Evolutionary conservation across 92 coral and sea anemone species (phyloP).

Genomic region (Epizoanthus scotinus): DNA sequence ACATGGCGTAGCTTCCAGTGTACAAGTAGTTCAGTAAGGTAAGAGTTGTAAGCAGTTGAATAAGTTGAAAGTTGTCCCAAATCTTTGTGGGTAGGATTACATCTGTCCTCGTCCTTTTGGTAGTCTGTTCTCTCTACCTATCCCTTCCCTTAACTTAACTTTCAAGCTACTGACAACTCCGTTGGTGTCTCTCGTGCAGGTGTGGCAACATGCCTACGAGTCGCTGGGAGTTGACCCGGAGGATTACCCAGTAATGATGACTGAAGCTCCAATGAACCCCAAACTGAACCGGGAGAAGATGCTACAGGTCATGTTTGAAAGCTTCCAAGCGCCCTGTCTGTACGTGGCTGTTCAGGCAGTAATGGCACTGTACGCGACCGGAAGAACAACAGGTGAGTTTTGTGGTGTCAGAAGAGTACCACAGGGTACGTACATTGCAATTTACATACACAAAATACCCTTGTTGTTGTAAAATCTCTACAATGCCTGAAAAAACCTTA

Average conservation of each 20-base stretch:
- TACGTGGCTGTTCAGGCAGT: conserved; percentile 97
- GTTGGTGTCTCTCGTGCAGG: conserved; percentile 42
- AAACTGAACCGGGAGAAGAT: conserved; percentile 89
- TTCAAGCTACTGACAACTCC: too few relatives aligned
- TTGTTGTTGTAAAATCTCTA: too few relatives aligned
- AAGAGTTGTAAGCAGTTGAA: too few relatives aligned
- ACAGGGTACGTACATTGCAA: too few relatives aligned
- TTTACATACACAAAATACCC: too few relatives aligned
- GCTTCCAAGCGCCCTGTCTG: conserved; percentile 89
- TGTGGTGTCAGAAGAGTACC: not conserved
- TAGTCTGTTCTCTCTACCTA: not conserved
- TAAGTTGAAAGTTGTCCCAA: too few relatives aligned
- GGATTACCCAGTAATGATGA: conserved; percentile 85
- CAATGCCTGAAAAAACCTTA: too few relatives aligned
- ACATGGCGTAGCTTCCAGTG: too few relatives aligned
- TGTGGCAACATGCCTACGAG: conserved; percentile 79
- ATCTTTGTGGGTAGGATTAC: too few relatives aligned
- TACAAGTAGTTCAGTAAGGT: too few relatives aligned
- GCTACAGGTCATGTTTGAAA: conserved; percentile 93
- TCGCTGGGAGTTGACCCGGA: conserved; percentile 77
- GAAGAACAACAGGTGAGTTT: conserved; percentile 87
- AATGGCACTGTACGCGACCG: conserved; percentile 95
- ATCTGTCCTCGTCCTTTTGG: not conserved
- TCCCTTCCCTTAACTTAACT: too few relatives aligned
- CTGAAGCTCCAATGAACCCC: conserved; percentile 93